Base-by-base conservation (phyloP, 2,888 invertebrate genomes). In the Drepana falcataria region DNA sequence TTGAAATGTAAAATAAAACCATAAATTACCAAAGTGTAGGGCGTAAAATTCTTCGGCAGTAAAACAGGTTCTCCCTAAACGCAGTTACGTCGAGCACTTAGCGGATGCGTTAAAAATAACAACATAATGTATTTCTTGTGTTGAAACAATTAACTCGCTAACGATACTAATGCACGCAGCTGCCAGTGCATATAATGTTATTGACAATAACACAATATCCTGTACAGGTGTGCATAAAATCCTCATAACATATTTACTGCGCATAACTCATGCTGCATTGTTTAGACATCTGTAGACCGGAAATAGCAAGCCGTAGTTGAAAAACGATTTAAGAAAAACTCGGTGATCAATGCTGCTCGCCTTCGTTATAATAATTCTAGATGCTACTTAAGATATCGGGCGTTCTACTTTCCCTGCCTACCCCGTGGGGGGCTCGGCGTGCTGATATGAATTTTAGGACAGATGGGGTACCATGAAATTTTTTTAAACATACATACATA, bases 201-300 rank as follows among this genome's bases (percentile, higher is more conserved):
- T 47, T 49, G 54, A 57, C 49, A 54, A 52, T 49, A 54, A 49
- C 40, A 54, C 48, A 6, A 53, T 49, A 55, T 61, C 59, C 59
- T 54, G 56, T 62, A 60, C 63, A 65, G 59, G 61, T 65, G 63
- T 56, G 53, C 52, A 6, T 53, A 59, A 57, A 58, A 60, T 53
- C 48, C 57, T 54, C 49, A 21, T 48, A 53, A 49, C 55, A 57
- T 56, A 60, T 57, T 60, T 61, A 58, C 51, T 56, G 49, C 37
- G 54, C 53, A 55, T 55, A 35, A 40, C 52, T 48, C 52, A 55
- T 6, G 9, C 6, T 7, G 5, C 56, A 64, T 63, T 59, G 54
- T 58, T 61, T 35, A 53, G 49, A 51, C 37, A 37, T 44, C 9
- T 44, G 44, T 5, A 47, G 5, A 40, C 9, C 40, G 9, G 35